Base-by-base conservation (phyloP, 1,140 invertebrate genomes). In the Trachymyrmex septentrionalis region DNA sequence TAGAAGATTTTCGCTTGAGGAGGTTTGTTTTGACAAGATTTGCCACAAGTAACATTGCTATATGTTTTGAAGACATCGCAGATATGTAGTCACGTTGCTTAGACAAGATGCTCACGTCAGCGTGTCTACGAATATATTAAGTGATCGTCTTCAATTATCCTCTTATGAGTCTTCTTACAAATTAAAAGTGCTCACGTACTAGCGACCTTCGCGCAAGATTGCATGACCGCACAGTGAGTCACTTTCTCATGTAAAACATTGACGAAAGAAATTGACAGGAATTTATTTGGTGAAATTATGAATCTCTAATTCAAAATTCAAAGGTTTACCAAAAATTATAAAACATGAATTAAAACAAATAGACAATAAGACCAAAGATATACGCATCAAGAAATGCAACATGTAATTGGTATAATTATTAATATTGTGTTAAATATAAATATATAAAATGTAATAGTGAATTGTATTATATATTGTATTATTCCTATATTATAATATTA, bases 131-230 rank as follows among this genome's bases (percentile, higher is more conserved):
- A 84, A 48, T 61, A 12, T 14, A 61, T 10, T 24, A 55, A 73
- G 72, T 61, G 14, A 14, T 85, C 72, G 1, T 38, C 10, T 44
- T 12, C 61, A 78, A 85, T 85, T 85, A 85, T 78, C 34, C 75
- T 85, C 34, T 85, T 85, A 34, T 16, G 16, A 78, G 12, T 53
- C 21, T 85, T 34, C 30, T 78, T 3, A 48, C 21, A 84, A 44
- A 84, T 84, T 75, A 63, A 55, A 84, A 24, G 80, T 50, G 57
- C 55, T 50, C 67, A 50, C 55, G 67, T 16, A 61, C 12, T 12
- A 50, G 24, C 19, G 38, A 82, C 24, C 71, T 84, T 61, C 69
- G 24, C 10, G 66, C 53, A 30, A 59, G 34, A 19, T 59, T 82
- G 16, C 24, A 53, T 38, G 76, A 64, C 61, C 76, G 10, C 53